Percentiles rank a stretch among this genome's conserved stretches.
These are phyloP conservation scores for Beroe forskalii DNA, from an alignment of 37 sponge, comb jelly and placozoan species.

Conservation along the genomic window DNA sequence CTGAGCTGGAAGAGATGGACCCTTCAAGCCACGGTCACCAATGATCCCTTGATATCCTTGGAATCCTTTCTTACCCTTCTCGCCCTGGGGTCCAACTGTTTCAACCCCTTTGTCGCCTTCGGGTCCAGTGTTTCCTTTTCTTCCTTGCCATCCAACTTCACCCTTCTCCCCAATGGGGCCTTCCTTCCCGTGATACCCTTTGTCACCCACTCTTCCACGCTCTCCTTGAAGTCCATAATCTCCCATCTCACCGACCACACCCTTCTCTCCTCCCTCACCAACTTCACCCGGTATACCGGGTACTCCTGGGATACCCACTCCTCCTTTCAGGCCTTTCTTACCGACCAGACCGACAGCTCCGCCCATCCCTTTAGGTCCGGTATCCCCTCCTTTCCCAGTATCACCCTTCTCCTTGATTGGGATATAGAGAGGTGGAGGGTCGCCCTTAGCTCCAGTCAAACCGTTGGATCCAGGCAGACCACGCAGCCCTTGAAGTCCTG, in stretches of 20 bases:
- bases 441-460: constrained; percentile 21
- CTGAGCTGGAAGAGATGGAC: neutral
- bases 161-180: constrained; percentile 7
- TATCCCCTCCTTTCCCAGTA: neutral
- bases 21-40: constrained; percentile 39
- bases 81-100: constrained; percentile 24
- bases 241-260: constrained; percentile 15
- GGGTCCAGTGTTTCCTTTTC: neutral
- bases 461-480: constrained; percentile 24
- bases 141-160: constrained; percentile 10
- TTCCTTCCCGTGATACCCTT: neutral
- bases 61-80: constrained; percentile 21
- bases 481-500: neutral
- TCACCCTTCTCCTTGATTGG: neutral
- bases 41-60: neutral
- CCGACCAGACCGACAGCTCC: neutral
- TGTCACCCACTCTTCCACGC: neutral
- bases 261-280: constrained; percentile 11
- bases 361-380: neutral
- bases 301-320: neutral
- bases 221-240: neutral
- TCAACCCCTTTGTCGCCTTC: neutral
- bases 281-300: neutral
- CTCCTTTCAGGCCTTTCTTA: constrained; percentile 20
- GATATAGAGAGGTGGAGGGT: neutral